phyloP scores from a whole-genome alignment of 2,888 invertebrate species.

The Hirtodrosophila trivittata region DNA sequence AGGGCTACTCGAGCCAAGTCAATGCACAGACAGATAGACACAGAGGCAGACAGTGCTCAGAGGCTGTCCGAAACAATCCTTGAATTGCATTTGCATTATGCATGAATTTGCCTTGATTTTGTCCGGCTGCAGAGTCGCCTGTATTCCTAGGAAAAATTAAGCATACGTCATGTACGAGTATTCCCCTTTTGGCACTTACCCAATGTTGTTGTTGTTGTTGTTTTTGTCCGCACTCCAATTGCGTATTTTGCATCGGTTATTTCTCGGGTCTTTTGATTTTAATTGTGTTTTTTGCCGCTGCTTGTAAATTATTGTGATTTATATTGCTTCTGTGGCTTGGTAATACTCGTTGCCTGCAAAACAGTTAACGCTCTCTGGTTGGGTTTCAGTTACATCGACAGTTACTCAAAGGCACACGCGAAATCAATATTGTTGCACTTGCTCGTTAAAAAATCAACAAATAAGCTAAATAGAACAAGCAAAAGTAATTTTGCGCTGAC shows the following conservation, averaged over 20 bases:
- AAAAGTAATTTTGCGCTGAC: constrained; percentile 47
- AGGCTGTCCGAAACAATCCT: constrained; percentile 47
- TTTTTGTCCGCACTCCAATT: constrained; percentile 10
- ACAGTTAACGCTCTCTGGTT: neutral
- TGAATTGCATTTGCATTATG: constrained; percentile 65
- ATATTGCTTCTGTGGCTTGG: constrained; percentile 54
- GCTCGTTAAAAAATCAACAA: constrained; percentile 43
- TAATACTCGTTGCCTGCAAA: constrained; percentile 17
- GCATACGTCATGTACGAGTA: constrained; percentile 39
- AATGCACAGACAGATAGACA: no score
- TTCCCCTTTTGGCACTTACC: constrained; percentile 41
- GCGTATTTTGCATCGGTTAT: constrained; percentile 11
- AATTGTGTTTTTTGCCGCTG: constrained; percentile 17
- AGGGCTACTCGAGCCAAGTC: no score
- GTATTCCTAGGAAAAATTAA: constrained; percentile 10
- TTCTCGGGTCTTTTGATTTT: constrained; percentile 11
- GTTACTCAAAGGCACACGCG: constrained; percentile 24
- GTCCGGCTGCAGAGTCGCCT: constrained; percentile 2
- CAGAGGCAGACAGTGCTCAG: neutral
- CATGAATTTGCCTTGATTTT: constrained; percentile 50
- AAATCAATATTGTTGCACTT: constrained; percentile 49
- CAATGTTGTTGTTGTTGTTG: neutral
- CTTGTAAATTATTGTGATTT: constrained; percentile 58
- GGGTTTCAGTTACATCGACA: constrained; percentile 3
- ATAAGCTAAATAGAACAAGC: neutral